Conservation (phyloP, 2,113 vertebrate genomes). For the Syngnathus scovelli region DNA sequence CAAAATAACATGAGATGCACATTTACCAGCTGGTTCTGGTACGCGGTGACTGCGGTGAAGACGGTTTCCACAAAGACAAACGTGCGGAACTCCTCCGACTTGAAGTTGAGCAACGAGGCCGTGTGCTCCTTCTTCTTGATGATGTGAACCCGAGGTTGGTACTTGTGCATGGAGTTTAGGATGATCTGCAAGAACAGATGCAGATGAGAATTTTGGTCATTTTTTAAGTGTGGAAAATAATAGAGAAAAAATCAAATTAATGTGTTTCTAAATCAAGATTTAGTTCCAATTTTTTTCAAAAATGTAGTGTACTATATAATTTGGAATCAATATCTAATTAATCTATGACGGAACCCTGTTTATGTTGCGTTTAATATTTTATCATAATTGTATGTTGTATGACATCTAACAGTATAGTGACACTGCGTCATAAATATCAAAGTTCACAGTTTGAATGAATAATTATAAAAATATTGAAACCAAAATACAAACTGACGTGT, state of each 20-base stretch:
- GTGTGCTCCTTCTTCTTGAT: slow-evolving; percentile 99
- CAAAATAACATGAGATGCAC: too few relatives aligned
- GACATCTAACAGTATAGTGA: too few relatives aligned
- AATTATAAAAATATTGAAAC: too few relatives aligned
- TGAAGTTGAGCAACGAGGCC: slow-evolving; percentile 92
- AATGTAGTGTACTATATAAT: too few relatives aligned
- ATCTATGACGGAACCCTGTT: too few relatives aligned
- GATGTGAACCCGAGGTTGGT: slow-evolving; percentile 96
- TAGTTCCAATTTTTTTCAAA: too few relatives aligned
- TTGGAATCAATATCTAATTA: too few relatives aligned
- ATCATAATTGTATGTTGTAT: too few relatives aligned
- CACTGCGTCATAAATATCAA: too few relatives aligned
- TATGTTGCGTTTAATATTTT: too few relatives aligned
- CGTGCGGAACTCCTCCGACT: slow-evolving; percentile 96
- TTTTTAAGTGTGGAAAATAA: not conserved
- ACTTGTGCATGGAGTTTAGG: slow-evolving; percentile 99
- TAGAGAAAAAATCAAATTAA: not conserved
- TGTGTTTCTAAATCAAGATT: too few relatives aligned
- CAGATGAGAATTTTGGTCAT: not conserved
- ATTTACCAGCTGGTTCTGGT: slow-evolving; percentile 95
- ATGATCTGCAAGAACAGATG: slow-evolving; percentile 79
- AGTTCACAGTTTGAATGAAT: too few relatives aligned
- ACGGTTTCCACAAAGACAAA: slow-evolving; percentile 96
- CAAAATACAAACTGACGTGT: slow-evolving; percentile 74
- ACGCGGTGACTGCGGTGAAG: slow-evolving; percentile 96